Evolutionary conservation across 2,888 invertebrate species (phyloP).

Genomic region (Spodoptera picta): DNA sequence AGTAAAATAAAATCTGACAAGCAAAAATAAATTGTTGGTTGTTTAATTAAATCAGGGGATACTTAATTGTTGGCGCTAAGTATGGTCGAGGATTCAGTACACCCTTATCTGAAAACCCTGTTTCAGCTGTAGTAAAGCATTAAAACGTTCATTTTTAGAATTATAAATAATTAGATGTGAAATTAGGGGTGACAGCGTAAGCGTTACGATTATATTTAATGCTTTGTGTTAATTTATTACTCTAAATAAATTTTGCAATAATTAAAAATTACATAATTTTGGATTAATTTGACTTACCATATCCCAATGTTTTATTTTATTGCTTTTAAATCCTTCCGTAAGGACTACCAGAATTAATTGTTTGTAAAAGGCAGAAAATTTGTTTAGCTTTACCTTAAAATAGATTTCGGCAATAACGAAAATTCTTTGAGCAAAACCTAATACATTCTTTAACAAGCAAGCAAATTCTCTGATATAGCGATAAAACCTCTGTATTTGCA

Average conservation of each 20-base stretch:
- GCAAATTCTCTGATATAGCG: conserved; percentile 51
- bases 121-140: conserved; percentile 43
- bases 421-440: conserved; percentile 23
- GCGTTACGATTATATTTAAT: conserved; percentile 28
- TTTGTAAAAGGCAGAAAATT: too few species aligned
- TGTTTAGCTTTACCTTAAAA: conserved; percentile 1
- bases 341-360: too few species aligned
- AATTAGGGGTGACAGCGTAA: conserved; percentile 32
- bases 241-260: too few species aligned
- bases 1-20: conserved; percentile 55
- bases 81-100: conserved; percentile 35
- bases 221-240: conserved; percentile 13
- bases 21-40: conserved; percentile 59
- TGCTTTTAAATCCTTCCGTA: too few species aligned
- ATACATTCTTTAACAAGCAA: conserved; percentile 39
- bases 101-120: conserved; percentile 43
- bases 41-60: conserved; percentile 59
- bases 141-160: conserved; percentile 45
- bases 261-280: too few species aligned
- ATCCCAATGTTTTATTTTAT: too few species aligned
- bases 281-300: too few species aligned
- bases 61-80: conserved; percentile 55
- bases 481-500: conserved; percentile 56
- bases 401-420: conserved; percentile 4
- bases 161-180: conserved; percentile 40